Percentiles rank a stretch among this genome's conserved stretches.
Conservation (phyloP, 2,113 vertebrate genomes). For the Phaethornis superciliosus region DNA sequence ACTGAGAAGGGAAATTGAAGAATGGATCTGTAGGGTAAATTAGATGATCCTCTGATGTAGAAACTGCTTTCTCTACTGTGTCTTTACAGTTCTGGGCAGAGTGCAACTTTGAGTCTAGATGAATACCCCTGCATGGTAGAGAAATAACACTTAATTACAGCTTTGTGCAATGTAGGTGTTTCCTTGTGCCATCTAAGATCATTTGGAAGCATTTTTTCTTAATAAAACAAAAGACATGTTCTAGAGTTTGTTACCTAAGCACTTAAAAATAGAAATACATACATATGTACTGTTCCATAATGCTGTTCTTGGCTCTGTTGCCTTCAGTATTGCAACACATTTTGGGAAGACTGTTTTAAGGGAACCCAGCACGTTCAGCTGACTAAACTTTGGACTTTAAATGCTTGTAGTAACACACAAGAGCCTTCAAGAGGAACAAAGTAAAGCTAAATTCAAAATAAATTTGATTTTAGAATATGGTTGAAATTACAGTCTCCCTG, state of each 20-base stretch:
- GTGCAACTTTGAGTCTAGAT: too few species aligned
- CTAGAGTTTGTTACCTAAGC: not conserved
- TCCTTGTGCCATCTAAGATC: not conserved
- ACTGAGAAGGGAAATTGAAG: not conserved
- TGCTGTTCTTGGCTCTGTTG: conserved; percentile 3
- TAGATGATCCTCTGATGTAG: too few species aligned
- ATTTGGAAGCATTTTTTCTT: not conserved
- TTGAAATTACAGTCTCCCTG: not conserved
- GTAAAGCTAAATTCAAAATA: not conserved
- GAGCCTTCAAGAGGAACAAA: not conserved
- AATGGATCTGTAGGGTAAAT: not conserved
- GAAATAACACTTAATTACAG: not conserved
- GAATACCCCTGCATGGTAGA: not conserved
- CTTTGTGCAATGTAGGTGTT: not conserved
- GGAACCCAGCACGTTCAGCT: not conserved
- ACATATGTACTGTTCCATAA: not conserved
- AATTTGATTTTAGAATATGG: not conserved
- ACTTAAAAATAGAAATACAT: not conserved
- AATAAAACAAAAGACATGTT: not conserved
- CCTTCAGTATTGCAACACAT: not conserved
- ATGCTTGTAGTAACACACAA: not conserved
- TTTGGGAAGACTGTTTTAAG: not conserved
- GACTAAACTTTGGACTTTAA: not conserved
- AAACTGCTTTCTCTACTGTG: not conserved
- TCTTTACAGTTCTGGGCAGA: not conserved